phyloP scores from a whole-genome alignment of 2,888 invertebrate species.

The Megalurothrips usitatus region DNA sequence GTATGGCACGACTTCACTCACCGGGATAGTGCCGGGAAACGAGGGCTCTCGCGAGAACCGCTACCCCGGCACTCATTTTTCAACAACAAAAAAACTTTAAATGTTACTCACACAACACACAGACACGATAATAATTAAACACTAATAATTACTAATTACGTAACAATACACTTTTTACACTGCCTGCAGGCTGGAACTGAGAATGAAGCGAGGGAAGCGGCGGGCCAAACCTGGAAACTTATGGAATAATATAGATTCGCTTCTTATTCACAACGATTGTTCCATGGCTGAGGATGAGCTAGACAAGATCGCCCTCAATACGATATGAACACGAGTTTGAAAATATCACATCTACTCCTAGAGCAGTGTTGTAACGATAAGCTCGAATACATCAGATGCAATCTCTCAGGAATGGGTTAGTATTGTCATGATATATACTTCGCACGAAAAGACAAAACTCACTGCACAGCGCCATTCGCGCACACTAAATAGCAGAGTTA shows the following conservation, averaged over 20 bases:
- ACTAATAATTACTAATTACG: neutral
- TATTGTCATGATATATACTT: neutral
- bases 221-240: no score
- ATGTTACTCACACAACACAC: neutral
- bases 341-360: neutral
- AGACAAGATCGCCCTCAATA: neutral
- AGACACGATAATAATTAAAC: neutral
- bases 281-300: no score
- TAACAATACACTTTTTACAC: no score
- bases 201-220: no score
- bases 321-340: neutral
- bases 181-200: no score
- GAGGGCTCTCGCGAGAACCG: neutral
- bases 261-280: neutral
- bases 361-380: no score
- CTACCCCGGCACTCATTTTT: neutral
- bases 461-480: no score
- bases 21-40: neutral
- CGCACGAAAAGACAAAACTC: neutral
- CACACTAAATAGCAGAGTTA: no score
- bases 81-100: neutral
- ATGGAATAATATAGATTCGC: neutral
- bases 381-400: no score
- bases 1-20: conserved; percentile 19
- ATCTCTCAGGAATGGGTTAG: neutral